These are phyloP conservation scores for Pseudanteris insignis DNA, from an alignment of 2,888 invertebrate genomes.

Conservation along the genomic window DNA sequence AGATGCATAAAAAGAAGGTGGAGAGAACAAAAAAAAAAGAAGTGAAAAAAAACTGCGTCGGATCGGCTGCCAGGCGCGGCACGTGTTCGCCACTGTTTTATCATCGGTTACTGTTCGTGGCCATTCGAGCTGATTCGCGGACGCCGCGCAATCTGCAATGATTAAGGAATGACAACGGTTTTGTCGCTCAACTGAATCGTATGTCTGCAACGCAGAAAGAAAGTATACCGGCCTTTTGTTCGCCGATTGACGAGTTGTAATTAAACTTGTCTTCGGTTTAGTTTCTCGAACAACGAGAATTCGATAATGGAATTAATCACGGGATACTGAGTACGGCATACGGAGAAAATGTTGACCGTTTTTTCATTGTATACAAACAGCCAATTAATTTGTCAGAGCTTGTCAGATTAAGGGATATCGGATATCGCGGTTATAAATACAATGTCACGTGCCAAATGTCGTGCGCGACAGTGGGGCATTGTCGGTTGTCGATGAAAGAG, in stretches of 20 bases:
- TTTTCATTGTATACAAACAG: no score
- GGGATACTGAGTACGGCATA: slow-evolving; percentile 1
- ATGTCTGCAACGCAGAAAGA: slow-evolving; percentile 7
- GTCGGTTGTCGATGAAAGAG: neutral
- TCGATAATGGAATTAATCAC: slow-evolving; percentile 11
- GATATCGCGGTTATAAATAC: slow-evolving; percentile 4
- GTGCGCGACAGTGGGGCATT: slow-evolving; percentile 7
- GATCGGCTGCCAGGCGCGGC: neutral
- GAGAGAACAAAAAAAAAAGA: slow-evolving; percentile 25
- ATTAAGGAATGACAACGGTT: slow-evolving; percentile 31
- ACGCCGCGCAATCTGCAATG: slow-evolving; percentile 16
- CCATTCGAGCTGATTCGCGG: slow-evolving; percentile 13
- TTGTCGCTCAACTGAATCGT: slow-evolving; percentile 8
- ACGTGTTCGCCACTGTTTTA: slow-evolving; percentile 11
- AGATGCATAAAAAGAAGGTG: slow-evolving; percentile 37
- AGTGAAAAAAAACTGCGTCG: neutral
- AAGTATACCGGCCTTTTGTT: slow-evolving; percentile 6
- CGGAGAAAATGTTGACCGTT: neutral
- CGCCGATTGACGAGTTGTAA: slow-evolving; percentile 4
- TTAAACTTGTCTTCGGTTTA: slow-evolving; percentile 14
- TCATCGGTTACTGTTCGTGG: slow-evolving; percentile 3
- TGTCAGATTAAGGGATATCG: slow-evolving; percentile 6
- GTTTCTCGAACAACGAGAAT: neutral
- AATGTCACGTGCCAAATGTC: slow-evolving; percentile 8
- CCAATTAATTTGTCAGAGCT: no score